Evolutionary conservation across 2,888 invertebrate species (phyloP).

Genomic region (Dryadula phaetusa): DNA sequence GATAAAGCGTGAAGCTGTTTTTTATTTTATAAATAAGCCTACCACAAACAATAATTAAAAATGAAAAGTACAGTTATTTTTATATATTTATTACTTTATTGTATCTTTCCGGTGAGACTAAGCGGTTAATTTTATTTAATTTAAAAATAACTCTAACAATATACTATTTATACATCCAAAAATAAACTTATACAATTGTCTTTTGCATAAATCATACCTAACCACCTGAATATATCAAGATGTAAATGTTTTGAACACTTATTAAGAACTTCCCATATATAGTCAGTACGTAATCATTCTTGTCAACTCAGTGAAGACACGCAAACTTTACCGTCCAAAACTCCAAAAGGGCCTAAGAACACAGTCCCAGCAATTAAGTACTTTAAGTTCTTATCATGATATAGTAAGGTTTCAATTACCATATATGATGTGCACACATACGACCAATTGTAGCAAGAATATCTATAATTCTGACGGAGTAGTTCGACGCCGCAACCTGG

Average conservation of each 20-base stretch:
- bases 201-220: conserved; percentile 5
- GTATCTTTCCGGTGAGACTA: too few relatives aligned
- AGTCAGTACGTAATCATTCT: conserved; percentile 69
- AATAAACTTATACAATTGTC: neutral
- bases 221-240: conserved; percentile 44
- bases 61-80: too few relatives aligned
- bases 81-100: neutral
- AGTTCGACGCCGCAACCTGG: conserved; percentile 72
- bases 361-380: neutral
- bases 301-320: conserved; percentile 67
- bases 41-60: too few relatives aligned
- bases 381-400: conserved; percentile 18
- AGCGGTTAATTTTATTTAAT: too few relatives aligned
- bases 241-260: conserved; percentile 79
- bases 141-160: too few relatives aligned
- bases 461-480: conserved; percentile 60
- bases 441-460: conserved; percentile 52
- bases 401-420: conserved; percentile 25
- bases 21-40: too few relatives aligned
- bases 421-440: conserved; percentile 28
- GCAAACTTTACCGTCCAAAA: conserved; percentile 43
- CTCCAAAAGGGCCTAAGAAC: conserved; percentile 42
- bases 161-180: conserved; percentile 38
- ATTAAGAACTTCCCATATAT: conserved; percentile 75
- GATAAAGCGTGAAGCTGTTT: too few relatives aligned